Percentiles rank a stretch among this genome's conserved stretches.
phyloP scores from a whole-genome alignment of 1,140 invertebrate genomes.

The Hycleus phaleratus region DNA sequence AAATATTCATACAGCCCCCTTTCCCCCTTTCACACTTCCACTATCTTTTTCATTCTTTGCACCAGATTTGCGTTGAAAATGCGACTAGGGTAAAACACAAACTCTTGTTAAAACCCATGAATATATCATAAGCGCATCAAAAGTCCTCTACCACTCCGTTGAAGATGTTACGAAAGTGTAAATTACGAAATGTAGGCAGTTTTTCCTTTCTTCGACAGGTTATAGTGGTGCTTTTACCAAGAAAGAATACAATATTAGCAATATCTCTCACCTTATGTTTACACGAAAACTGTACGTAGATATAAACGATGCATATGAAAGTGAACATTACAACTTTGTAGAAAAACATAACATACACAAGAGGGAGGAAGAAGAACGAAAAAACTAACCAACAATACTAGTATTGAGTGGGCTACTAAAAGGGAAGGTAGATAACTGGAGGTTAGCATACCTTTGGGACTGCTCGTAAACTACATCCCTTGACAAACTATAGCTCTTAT shows the following conservation, averaged over 20 bases:
- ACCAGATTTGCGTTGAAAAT: constrained; percentile 4
- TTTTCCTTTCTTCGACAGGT: constrained; percentile 1
- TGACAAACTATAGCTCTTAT: constrained; percentile 31
- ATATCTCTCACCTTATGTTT: constrained; percentile 1
- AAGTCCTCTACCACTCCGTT: not conserved
- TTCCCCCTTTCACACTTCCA: too few relatives aligned
- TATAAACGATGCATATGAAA: constrained; percentile 2
- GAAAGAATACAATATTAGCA: constrained; percentile 13
- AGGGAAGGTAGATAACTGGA: constrained; percentile 39
- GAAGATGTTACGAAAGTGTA: constrained; percentile 11
- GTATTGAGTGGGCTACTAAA: constrained; percentile 29
- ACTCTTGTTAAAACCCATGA: constrained; percentile 14
- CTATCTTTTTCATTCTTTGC: not conserved
- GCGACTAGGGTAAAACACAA: constrained; percentile 4
- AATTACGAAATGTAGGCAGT: constrained; percentile 8
- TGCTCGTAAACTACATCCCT: constrained; percentile 40
- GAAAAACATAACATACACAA: too few relatives aligned
- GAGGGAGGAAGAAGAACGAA: not conserved
- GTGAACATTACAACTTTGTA: too few relatives aligned
- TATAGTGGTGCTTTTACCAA: constrained; percentile 11
- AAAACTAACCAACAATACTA: not conserved
- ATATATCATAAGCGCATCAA: constrained; percentile 12
- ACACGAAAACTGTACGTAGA: constrained; percentile 3
- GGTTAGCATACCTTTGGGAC: constrained; percentile 40
- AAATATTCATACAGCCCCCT: constrained; percentile 4